These are phyloP conservation scores for Tinea pellionella DNA, from an alignment of 2,888 invertebrate species.

Conservation along the genomic window DNA sequence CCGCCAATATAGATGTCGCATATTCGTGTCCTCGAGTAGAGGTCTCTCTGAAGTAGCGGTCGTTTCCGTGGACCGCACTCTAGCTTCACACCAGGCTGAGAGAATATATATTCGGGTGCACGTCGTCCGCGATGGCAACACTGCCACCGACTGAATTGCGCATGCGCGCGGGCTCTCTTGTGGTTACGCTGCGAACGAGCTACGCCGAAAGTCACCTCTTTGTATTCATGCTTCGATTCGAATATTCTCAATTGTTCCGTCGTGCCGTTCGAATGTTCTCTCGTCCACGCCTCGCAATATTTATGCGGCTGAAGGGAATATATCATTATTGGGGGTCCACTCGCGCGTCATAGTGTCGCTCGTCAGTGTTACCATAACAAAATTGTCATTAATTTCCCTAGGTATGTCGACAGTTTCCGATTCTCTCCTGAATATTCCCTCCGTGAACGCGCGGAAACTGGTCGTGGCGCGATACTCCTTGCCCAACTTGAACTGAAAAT, in stretches of 20 bases:
- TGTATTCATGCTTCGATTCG: constrained; percentile 49
- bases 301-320: constrained; percentile 66
- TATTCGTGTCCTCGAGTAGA: too few relatives aligned
- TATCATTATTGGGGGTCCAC: too few relatives aligned
- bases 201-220: constrained; percentile 29
- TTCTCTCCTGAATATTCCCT: constrained; percentile 72
- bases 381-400: constrained; percentile 55
- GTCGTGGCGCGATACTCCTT: constrained; percentile 68
- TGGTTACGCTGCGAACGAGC: too few relatives aligned
- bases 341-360: background rate
- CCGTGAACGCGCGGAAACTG: constrained; percentile 74
- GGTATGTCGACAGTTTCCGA: constrained; percentile 43
- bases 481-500: constrained; percentile 72
- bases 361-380: constrained; percentile 14
- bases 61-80: too few relatives aligned
- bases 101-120: too few relatives aligned
- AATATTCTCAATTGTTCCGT: constrained; percentile 42
- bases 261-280: constrained; percentile 55
- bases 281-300: constrained; percentile 71
- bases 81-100: too few relatives aligned
- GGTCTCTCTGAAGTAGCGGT: too few relatives aligned
- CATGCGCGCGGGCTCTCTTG: too few relatives aligned
- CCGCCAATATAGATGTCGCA: too few relatives aligned
- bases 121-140: too few relatives aligned
- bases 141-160: too few relatives aligned